phyloP scores from a whole-genome alignment of 1,140 invertebrate species.

The Caerostris darwini region DNA sequence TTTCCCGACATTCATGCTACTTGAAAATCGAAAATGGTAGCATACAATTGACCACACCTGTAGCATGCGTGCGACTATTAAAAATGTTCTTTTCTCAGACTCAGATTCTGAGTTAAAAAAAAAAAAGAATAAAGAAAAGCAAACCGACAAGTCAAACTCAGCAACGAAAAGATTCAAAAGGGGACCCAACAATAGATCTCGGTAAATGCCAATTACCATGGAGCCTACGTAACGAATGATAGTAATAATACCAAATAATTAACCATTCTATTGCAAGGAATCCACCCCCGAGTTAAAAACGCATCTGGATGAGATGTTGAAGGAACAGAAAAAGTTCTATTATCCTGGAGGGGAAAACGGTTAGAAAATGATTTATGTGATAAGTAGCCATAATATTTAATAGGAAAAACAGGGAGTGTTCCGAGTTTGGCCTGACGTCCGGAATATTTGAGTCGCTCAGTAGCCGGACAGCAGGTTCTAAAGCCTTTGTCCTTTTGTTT shows the following conservation, averaged over 20 bases:
- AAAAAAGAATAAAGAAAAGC: neutral
- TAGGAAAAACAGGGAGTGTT: conserved; percentile 13
- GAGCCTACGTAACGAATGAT: neutral
- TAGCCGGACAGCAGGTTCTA: neutral
- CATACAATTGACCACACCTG: conserved; percentile 7
- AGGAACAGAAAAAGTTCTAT: neutral
- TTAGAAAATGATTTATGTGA: conserved; percentile 49
- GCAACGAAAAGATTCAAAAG: conserved; percentile 3
- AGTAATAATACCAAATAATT: conserved; percentile 34
- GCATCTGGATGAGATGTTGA: neutral
- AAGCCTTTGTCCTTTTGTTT: conserved; percentile 41
- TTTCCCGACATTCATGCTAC: neutral
- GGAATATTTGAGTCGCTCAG: conserved; percentile 12
- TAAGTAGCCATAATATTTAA: conserved; percentile 63
- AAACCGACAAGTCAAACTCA: too few relatives aligned
- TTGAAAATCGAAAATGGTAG: neutral
- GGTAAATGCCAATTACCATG: neutral
- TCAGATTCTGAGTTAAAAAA: too few relatives aligned
- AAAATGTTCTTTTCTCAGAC: neutral
- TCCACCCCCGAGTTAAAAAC: neutral
- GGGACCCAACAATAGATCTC: conserved; percentile 22
- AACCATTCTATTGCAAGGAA: neutral
- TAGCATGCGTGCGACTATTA: conserved; percentile 1
- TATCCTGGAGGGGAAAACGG: neutral
- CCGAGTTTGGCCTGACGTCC: neutral